Percentiles rank a stretch among this genome's conserved stretches.
phyloP scores from a whole-genome alignment of 2,113 vertebrate species.

The Eulemur rufifrons region DNA sequence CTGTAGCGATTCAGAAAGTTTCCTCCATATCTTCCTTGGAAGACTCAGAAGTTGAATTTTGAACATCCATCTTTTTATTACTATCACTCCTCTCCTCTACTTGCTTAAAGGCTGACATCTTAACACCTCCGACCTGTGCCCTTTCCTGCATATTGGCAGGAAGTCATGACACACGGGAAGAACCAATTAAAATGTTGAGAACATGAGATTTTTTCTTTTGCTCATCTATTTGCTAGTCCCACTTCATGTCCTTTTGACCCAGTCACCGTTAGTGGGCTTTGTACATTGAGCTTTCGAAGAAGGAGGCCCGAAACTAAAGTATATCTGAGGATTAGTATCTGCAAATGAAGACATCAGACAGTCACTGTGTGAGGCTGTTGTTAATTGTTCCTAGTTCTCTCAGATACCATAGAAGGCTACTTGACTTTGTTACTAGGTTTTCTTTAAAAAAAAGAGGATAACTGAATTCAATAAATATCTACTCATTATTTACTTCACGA shows the following conservation, averaged over 20 bases:
- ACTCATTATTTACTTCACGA: background rate
- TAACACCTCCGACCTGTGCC: background rate
- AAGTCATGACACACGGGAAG: background rate
- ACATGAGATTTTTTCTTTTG: background rate
- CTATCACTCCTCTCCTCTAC: background rate
- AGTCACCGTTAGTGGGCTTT: background rate
- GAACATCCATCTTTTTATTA: background rate
- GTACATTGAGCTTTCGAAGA: background rate
- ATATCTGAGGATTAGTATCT: background rate
- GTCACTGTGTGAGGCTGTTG: background rate
- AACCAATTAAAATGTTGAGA: background rate
- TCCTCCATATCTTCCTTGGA: background rate
- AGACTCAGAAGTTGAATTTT: slow-evolving; percentile 25
- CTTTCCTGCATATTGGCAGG: background rate
- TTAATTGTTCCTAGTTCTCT: slow-evolving; percentile 10
- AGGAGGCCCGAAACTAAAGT: background rate
- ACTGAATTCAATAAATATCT: slow-evolving; percentile 4
- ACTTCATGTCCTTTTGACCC: background rate
- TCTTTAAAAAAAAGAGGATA: background rate
- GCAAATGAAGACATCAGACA: background rate
- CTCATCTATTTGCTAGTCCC: background rate
- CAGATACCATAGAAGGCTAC: background rate
- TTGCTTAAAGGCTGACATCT: background rate
- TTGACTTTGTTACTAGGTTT: slow-evolving; percentile 32
- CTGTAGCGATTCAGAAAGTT: slow-evolving; percentile 1